Conservation (phyloP, 2,113 vertebrate species). For the Xiphophorus couchianus region DNA sequence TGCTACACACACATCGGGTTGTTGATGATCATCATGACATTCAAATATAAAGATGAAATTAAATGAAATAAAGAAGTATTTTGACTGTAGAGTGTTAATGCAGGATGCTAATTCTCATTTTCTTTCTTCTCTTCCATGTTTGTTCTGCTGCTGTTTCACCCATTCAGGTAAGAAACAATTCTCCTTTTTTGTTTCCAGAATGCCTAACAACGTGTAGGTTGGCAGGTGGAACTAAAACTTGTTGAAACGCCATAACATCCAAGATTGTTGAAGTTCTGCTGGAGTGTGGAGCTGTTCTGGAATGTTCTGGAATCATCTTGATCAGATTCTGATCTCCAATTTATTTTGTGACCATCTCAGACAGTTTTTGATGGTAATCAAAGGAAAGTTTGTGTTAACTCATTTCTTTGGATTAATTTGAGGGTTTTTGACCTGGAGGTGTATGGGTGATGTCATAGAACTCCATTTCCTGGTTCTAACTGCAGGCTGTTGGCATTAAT, state of each 20-base stretch:
- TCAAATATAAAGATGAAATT: no score
- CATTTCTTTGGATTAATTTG: not conserved
- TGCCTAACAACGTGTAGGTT: not conserved
- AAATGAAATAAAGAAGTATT: no score
- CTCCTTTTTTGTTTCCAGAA: not conserved
- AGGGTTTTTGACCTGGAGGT: not conserved
- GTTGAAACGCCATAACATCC: conserved; percentile 15
- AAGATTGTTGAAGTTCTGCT: conserved; percentile 7
- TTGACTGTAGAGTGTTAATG: not conserved
- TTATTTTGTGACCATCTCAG: not conserved
- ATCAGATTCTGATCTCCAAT: not conserved
- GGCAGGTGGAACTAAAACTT: not conserved
- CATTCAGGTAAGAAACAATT: conserved; percentile 51
- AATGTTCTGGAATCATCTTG: conserved; percentile 1
- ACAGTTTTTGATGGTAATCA: not conserved
- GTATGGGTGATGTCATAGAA: not conserved
- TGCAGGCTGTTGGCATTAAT: conserved; percentile 12
- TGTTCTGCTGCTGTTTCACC: not conserved
- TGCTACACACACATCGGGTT: no score
- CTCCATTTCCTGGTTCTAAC: conserved; percentile 11
- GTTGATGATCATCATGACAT: no score
- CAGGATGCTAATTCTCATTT: not conserved
- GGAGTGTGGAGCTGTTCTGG: conserved; percentile 23
- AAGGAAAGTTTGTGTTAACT: not conserved
- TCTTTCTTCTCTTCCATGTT: conserved; percentile 50